Percentiles rank a stretch among this genome's conserved stretches.
Evolutionary conservation across 2,797 vertebrate species (phyloP).

Genomic region (Carcharodon carcharias): DNA sequence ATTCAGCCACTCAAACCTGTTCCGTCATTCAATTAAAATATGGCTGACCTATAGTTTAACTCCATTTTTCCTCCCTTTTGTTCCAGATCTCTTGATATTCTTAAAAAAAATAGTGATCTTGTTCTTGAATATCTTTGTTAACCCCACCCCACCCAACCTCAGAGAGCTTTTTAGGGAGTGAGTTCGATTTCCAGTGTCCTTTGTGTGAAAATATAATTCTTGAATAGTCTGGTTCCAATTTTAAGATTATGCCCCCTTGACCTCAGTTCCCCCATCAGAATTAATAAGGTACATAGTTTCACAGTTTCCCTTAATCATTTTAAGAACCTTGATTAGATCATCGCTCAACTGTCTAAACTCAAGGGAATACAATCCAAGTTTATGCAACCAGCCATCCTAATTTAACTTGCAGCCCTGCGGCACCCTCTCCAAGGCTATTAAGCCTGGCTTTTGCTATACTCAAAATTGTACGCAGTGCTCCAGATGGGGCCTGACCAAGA

Average conservation of each 20-base stretch:
- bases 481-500: not conserved
- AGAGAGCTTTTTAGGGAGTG: not conserved
- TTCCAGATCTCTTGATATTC: not conserved
- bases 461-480: not conserved
- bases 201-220: not conserved
- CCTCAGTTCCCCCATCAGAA: not conserved
- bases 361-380: not conserved
- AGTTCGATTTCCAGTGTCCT: too few relatives aligned
- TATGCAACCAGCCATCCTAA: not conserved
- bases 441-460: not conserved
- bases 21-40: not conserved
- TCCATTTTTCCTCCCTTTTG: not conserved
- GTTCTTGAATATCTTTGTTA: too few relatives aligned
- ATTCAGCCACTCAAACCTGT: not conserved
- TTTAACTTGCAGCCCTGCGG: not conserved
- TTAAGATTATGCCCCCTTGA: not conserved
- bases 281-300: not conserved
- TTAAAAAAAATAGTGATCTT: too few relatives aligned
- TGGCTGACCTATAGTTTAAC: not conserved
- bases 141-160: too few relatives aligned
- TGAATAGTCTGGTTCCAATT: not conserved
- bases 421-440: not conserved
- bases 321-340: not conserved
- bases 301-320: not conserved
- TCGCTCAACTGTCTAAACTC: not conserved